A percentile compares a stretch with the other conserved stretches of the same genome.
phyloP scores from a whole-genome alignment of 2,797 vertebrate species.

The Gallinago solitaria region DNA sequence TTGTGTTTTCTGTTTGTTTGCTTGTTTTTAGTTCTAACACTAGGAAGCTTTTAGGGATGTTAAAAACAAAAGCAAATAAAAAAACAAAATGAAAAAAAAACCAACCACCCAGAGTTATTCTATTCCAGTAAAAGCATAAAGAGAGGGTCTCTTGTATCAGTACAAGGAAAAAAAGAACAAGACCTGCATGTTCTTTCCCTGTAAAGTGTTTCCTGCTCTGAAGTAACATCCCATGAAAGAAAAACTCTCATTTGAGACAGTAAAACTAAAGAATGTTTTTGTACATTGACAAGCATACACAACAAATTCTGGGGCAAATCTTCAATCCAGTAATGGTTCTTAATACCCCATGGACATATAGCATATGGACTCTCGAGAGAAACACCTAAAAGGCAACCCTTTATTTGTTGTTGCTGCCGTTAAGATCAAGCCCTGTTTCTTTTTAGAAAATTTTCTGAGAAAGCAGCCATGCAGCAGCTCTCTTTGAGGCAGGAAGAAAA shows the following conservation, averaged over 20 bases:
- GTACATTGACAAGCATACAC: neutral
- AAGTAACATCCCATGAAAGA: neutral
- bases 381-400: neutral
- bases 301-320: neutral
- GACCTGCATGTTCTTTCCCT: neutral
- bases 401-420: neutral
- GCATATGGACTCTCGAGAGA: neutral
- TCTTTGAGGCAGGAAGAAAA: neutral
- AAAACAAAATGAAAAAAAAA: neutral
- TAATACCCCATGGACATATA: neutral
- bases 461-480: neutral
- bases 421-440: neutral
- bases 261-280: neutral
- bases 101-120: neutral
- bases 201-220: neutral
- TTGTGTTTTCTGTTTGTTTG: slow-evolving; percentile 1
- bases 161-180: neutral
- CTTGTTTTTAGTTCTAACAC: slow-evolving; percentile 4
- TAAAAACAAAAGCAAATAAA: neutral
- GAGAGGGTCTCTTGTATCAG: neutral
- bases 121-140: neutral
- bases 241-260: neutral
- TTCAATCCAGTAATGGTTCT: neutral
- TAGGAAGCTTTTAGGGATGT: slow-evolving; percentile 8
- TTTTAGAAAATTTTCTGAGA: neutral